These are phyloP conservation scores for Microplitis manilae DNA, from an alignment of 2,888 invertebrate species.

Conservation along the genomic window DNA sequence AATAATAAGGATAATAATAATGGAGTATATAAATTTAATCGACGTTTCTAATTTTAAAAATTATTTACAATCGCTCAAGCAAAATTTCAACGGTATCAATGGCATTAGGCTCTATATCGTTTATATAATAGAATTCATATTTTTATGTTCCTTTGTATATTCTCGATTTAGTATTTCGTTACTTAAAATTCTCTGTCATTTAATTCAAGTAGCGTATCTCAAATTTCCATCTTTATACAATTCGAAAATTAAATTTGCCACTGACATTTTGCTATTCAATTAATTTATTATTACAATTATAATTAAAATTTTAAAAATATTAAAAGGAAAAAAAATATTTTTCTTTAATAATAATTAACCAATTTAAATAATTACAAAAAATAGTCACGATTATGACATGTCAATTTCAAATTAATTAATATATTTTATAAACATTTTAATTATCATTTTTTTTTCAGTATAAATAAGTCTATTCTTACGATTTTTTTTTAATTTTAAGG, in stretches of 20 bases:
- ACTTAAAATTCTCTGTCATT: background rate
- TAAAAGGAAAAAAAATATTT: too few relatives aligned
- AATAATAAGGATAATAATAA: slow-evolving; percentile 28
- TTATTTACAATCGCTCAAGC: slow-evolving; percentile 57
- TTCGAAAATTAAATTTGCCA: background rate
- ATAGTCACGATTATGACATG: background rate
- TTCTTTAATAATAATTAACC: background rate
- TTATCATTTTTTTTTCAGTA: background rate
- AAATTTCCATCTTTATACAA: background rate
- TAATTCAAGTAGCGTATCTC: slow-evolving; percentile 4
- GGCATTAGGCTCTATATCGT: slow-evolving; percentile 66
- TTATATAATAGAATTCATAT: slow-evolving; percentile 28
- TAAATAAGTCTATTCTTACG: too few relatives aligned
- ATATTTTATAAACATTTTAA: background rate
- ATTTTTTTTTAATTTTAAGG: background rate
- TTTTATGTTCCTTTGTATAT: slow-evolving; percentile 2
- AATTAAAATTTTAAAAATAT: background rate
- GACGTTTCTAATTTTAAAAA: slow-evolving; percentile 44
- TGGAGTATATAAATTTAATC: slow-evolving; percentile 43
- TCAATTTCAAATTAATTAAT: background rate
- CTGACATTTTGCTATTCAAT: background rate
- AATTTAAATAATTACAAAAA: background rate
- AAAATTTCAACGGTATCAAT: slow-evolving; percentile 58
- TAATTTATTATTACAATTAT: background rate
- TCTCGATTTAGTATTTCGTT: slow-evolving; percentile 6